Base-by-base conservation (phyloP, 2,797 vertebrate species). In the Catamblyrhynchus diadema region DNA sequence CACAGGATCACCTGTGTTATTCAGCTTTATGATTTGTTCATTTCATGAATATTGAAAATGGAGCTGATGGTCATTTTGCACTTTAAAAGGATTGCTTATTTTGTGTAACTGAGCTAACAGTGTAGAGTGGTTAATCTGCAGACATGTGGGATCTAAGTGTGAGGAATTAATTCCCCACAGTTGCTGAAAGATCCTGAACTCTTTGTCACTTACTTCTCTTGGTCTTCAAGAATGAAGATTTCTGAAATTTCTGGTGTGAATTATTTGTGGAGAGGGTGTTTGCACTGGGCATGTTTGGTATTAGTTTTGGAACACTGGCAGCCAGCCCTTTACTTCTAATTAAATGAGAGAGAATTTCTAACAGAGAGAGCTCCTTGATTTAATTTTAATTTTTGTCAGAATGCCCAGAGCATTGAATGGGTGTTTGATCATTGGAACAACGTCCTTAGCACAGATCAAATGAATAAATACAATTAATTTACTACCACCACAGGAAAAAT, bases 311-410 rank as follows among this genome's bases (percentile, higher is more conserved):
- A 95, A 75, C 25, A 6, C 3, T 83, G 91, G 69, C 82, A 87
- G 82, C 20, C 69, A 86, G 87, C 88, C 53, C 19, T 74, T 81
- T 83, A 65, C 33, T 78, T 94, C 82, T 90, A 84, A 92, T 90
- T 93, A 91, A 88, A 84, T 82, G 78, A 86, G 53, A 44, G 70
- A 71, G 9, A 47, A 79, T 90, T 93, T 81, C 54, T 86, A 60
- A 59, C 61, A 72, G 28, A 69, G 42, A 74, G 72, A 67, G 24
- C 35, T 71, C 81, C 72, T 65, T 95, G 42, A 74, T 94, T 91
- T 93, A 81, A 93, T 95, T 94, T 91, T 67, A 45, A 32, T 86
- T 90, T 92, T 88, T 93, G 92, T 93, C 71, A 71, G 74, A 77
- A 56, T 77, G 83, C 90, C 93, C 60, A 67, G 78, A 90, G 72